These are phyloP conservation scores for Paramormyrops kingsleyae DNA, from an alignment of 2,113 vertebrate species.

Conservation along the genomic window DNA sequence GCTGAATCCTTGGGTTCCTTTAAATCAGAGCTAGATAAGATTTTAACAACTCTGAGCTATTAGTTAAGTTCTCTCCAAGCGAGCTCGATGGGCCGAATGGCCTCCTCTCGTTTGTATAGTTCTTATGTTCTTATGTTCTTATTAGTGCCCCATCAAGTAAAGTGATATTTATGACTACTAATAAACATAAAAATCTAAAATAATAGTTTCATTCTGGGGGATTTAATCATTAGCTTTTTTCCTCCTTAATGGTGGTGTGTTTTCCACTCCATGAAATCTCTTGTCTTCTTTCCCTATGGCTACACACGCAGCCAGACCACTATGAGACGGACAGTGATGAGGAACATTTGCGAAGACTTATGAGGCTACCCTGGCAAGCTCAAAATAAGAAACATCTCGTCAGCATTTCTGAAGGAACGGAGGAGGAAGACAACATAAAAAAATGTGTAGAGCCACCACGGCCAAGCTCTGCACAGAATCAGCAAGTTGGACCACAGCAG, in stretches of 20 bases:
- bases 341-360: conserved; percentile 80
- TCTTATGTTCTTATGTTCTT: no score
- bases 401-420: conserved; percentile 81
- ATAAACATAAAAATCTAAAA: background rate
- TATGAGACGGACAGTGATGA: conserved; percentile 88
- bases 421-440: conserved; percentile 74
- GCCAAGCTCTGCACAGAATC: background rate
- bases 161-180: background rate
- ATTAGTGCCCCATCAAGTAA: background rate
- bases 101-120: no score
- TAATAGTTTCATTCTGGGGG: background rate
- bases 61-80: no score
- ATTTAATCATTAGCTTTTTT: background rate
- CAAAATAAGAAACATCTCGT: conserved; percentile 76
- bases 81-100: no score
- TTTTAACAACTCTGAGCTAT: no score
- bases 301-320: conserved; percentile 51
- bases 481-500: conserved; percentile 16
- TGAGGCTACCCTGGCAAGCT: conserved; percentile 74
- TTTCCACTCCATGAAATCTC: background rate
- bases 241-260: conserved; percentile 18
- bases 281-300: conserved; percentile 19
- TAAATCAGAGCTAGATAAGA: no score
- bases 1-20: no score
- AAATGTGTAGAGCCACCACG: conserved; percentile 53